phyloP scores from a whole-genome alignment of 2,888 invertebrate genomes.

The Nineta flava region DNA sequence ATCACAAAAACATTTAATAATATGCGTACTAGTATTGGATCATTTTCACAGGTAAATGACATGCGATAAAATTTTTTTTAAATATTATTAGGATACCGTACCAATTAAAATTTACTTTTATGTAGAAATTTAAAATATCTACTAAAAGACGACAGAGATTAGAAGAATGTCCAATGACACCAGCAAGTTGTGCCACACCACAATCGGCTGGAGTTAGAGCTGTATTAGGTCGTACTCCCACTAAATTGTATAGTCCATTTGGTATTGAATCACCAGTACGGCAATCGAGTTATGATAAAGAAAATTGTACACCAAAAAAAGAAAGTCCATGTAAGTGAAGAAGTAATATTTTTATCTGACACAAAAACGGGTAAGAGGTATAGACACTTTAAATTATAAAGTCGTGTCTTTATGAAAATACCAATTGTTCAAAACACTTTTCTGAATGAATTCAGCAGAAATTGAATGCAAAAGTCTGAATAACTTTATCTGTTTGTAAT shows the following conservation, averaged over 20 bases:
- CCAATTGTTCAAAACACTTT: no score
- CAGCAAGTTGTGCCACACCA: constrained; percentile 28
- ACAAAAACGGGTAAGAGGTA: no score
- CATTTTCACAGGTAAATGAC: constrained; percentile 42
- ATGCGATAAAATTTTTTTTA: neutral
- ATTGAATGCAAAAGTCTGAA: no score
- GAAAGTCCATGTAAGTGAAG: neutral
- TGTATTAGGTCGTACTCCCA: constrained; percentile 47
- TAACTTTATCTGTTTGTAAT: no score
- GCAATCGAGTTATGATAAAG: neutral
- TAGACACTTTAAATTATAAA: no score
- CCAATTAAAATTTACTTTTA: constrained; percentile 4
- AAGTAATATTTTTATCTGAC: no score
- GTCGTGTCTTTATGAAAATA: no score
- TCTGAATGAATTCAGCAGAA: no score
- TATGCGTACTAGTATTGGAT: constrained; percentile 47
- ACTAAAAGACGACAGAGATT: constrained; percentile 35
- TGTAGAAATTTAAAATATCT: constrained; percentile 35
- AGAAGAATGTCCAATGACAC: constrained; percentile 35
- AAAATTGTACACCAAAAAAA: neutral
- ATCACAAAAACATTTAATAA: constrained; percentile 47
- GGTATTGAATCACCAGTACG: constrained; percentile 49
- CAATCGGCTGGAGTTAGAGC: constrained; percentile 28
- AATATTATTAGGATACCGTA: neutral
- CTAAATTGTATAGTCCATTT: constrained; percentile 60